Percentiles rank a stretch among this genome's conserved stretches.
Evolutionary conservation across 2,113 vertebrate species (phyloP).

Genomic region (Chaetodon auriga): DNA sequence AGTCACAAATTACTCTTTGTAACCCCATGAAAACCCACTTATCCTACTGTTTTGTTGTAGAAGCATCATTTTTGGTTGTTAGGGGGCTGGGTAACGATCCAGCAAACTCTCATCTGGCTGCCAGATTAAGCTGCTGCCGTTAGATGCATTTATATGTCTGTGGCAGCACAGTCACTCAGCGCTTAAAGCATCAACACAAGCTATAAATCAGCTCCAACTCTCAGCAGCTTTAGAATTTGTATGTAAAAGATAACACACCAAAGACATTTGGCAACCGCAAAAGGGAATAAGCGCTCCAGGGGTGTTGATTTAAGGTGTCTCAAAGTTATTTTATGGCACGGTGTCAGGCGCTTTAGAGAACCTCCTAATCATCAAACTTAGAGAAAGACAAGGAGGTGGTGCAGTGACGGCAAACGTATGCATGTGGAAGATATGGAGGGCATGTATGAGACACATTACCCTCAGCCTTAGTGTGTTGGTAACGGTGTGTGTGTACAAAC

Average conservation of each 20-base stretch:
- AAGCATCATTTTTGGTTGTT: slow-evolving; percentile 56
- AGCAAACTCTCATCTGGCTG: slow-evolving; percentile 52
- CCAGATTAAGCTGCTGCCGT: slow-evolving; percentile 64
- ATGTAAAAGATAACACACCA: slow-evolving; percentile 63
- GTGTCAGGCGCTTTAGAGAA: slow-evolving; percentile 36
- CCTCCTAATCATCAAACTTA: slow-evolving; percentile 40
- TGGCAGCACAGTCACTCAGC: slow-evolving; percentile 47
- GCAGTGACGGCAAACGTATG: slow-evolving; percentile 2
- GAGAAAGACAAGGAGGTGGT: slow-evolving; percentile 32
- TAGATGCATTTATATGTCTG: slow-evolving; percentile 63
- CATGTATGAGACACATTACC: slow-evolving; percentile 3
- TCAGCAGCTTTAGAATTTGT: slow-evolving; percentile 59
- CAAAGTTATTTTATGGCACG: slow-evolving; percentile 52
- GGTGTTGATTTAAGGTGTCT: slow-evolving; percentile 63
- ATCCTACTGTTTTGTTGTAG: slow-evolving; percentile 44
- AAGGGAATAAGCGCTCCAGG: slow-evolving; percentile 36
- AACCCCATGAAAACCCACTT: slow-evolving; percentile 43
- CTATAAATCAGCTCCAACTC: slow-evolving; percentile 67
- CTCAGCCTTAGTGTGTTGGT: not conserved
- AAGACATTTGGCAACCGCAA: slow-evolving; percentile 67
- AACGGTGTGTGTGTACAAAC: not conserved
- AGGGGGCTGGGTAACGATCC: slow-evolving; percentile 55
- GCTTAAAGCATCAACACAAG: slow-evolving; percentile 65
- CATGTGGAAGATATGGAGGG: slow-evolving; percentile 15
- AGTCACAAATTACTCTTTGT: slow-evolving; percentile 58